Conservation (phyloP, 2,888 invertebrate species). For the Acanthosepion esculentum region DNA sequence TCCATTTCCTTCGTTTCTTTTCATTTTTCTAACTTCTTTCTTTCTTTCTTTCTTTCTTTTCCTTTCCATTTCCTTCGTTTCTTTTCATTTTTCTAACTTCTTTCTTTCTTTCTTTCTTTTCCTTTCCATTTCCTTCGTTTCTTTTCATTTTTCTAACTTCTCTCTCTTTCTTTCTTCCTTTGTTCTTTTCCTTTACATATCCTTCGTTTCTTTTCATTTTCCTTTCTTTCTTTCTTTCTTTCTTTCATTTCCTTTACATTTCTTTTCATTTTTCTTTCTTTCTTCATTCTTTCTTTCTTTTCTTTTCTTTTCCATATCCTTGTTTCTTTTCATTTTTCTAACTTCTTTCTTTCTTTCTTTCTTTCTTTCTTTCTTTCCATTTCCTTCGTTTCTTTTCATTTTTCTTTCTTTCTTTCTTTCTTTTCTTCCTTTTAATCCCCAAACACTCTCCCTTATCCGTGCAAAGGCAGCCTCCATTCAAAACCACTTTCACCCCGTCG, state of each 20-base stretch:
- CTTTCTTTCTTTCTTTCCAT: not conserved
- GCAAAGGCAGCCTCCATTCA: not conserved
- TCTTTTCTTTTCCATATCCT: not conserved
- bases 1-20: too few relatives aligned
- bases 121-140: too few relatives aligned
- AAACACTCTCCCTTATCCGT: not conserved
- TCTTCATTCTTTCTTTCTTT: not conserved
- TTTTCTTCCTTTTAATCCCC: conserved; percentile 34
- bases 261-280: not conserved
- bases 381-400: not conserved
- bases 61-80: too few relatives aligned
- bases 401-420: not conserved
- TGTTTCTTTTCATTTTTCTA: not conserved
- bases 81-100: too few relatives aligned
- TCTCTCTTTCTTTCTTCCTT: conserved; percentile 38
- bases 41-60: not conserved
- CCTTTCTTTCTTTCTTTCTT: not conserved
- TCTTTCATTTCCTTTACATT: not conserved
- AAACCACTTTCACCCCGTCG: not conserved
- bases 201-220: not conserved
- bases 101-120: not conserved
- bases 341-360: not conserved
- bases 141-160: too few relatives aligned
- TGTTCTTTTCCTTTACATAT: not conserved
- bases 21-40: too few relatives aligned